Conservation (phyloP, 2,888 invertebrate genomes). For the Barypeithes pellucidus region DNA sequence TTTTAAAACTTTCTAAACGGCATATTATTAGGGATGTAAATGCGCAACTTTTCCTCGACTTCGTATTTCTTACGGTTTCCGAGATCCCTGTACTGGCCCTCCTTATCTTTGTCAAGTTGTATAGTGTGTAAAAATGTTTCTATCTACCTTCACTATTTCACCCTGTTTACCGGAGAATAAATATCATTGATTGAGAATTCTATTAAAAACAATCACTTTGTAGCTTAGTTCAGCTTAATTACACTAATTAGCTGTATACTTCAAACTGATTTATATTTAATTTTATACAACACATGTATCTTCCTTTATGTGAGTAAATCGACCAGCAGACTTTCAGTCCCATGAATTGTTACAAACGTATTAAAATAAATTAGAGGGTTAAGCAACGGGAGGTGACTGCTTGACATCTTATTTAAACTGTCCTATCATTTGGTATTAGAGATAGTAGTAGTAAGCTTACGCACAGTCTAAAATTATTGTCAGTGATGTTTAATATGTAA, state of each 20-base stretch:
- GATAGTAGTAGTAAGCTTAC: constrained; percentile 1
- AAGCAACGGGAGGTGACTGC: constrained; percentile 20
- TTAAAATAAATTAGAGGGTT: constrained; percentile 15
- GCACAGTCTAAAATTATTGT: constrained; percentile 10
- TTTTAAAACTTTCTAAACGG: too few relatives aligned
- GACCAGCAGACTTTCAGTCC: constrained; percentile 2
- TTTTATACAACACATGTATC: background rate
- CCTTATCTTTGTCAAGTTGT: too few relatives aligned
- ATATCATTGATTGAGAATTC: too few relatives aligned
- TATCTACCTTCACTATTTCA: too few relatives aligned
- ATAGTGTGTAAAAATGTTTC: too few relatives aligned
- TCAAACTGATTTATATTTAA: background rate
- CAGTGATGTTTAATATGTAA: constrained; percentile 10
- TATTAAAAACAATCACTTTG: too few relatives aligned
- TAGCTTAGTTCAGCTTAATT: too few relatives aligned
- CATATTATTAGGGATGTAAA: too few relatives aligned
- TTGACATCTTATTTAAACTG: constrained; percentile 13
- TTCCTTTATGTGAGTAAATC: background rate
- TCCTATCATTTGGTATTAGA: constrained; percentile 8
- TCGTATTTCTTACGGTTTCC: too few relatives aligned
- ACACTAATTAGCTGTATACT: background rate
- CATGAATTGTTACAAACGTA: constrained; percentile 23
- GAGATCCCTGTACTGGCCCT: too few relatives aligned
- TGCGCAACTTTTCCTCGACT: too few relatives aligned
- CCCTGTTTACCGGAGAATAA: too few relatives aligned